These are phyloP conservation scores for Aldrovandia affinis DNA, from an alignment of 2,797 vertebrate genomes.

Conservation along the genomic window DNA sequence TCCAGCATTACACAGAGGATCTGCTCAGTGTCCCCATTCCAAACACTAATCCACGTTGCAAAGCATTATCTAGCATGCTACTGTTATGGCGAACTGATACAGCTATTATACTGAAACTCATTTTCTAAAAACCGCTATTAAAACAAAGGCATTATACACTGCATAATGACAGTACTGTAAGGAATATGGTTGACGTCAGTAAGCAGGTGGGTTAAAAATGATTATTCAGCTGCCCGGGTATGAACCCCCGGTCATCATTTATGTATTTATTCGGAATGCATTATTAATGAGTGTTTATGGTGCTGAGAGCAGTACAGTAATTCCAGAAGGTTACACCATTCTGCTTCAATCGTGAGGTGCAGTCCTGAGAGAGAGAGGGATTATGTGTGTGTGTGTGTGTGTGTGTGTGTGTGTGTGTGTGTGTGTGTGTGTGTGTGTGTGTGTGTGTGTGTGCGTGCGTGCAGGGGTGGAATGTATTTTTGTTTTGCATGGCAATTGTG, in stretches of 20 bases:
- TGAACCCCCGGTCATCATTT: neutral
- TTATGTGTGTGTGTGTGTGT: too few relatives aligned
- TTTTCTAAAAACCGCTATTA: neutral
- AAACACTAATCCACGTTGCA: neutral
- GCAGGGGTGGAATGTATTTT: neutral
- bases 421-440: neutral
- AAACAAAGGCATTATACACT: neutral
- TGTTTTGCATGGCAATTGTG: too few relatives aligned
- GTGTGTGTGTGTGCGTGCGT: neutral
- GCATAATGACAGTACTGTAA: neutral
- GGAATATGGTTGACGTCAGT: neutral
- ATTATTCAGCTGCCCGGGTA: neutral
- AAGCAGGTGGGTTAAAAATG: neutral
- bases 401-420: neutral
- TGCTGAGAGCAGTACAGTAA: constrained; percentile 1
- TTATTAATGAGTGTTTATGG: constrained; percentile 11
- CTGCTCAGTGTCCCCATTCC: neutral
- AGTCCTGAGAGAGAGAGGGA: too few relatives aligned
- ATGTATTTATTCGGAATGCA: neutral
- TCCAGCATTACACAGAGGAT: neutral
- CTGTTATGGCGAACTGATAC: neutral
- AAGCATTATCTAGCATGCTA: neutral
- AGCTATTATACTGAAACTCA: neutral
- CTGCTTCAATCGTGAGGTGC: neutral
- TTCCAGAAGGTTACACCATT: neutral